These are phyloP conservation scores for Auanema freiburgensis DNA, from an alignment of 2,888 invertebrate species.

Conservation along the genomic window DNA sequence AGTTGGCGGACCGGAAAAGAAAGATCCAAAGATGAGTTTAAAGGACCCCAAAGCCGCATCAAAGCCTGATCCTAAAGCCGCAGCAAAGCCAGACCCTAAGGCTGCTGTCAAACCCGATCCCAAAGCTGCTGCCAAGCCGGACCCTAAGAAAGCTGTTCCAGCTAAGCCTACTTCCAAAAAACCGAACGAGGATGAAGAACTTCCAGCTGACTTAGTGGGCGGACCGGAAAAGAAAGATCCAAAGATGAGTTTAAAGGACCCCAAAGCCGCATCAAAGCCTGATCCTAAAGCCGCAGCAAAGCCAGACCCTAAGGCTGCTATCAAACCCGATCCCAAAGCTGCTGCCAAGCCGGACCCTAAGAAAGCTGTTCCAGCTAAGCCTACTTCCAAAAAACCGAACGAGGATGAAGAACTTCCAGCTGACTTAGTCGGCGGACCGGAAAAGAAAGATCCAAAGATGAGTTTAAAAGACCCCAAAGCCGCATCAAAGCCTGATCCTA, in stretches of 20 bases:
- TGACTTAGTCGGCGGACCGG: conserved; percentile 22
- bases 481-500: too few species aligned
- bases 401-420: conserved; percentile 28
- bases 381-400: neutral
- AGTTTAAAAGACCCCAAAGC: neutral
- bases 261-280: conserved; percentile 9
- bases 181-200: conserved; percentile 25
- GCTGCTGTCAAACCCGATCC: conserved; percentile 6
- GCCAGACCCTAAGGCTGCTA: neutral
- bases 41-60: conserved; percentile 13
- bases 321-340: neutral
- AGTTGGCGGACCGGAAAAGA: conserved; percentile 18
- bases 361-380: neutral
- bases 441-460: conserved; percentile 3
- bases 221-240: conserved; percentile 16
- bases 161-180: neutral
- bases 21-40: neutral
- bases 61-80: conserved; percentile 17
- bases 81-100: neutral
- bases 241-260: neutral
- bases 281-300: neutral
- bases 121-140: conserved; percentile 2
- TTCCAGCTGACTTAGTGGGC: conserved; percentile 20
- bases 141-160: conserved; percentile 2
- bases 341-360: neutral